Percentiles rank a stretch among this genome's conserved stretches.
phyloP scores from a whole-genome alignment of 2,113 vertebrate species.

The Myrmecophaga tridactyla region DNA sequence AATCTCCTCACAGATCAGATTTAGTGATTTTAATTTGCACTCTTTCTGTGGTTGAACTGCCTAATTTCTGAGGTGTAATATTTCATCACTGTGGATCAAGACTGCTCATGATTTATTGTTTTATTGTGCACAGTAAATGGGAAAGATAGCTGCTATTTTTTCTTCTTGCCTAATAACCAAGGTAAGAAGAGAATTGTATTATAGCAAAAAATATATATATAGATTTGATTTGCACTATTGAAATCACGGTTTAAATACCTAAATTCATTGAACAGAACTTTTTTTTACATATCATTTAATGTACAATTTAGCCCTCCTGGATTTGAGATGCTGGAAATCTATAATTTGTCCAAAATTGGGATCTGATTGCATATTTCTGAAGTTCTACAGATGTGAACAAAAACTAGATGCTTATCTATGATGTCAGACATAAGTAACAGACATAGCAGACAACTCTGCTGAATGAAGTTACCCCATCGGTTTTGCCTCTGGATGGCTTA shows the following conservation, averaged over 20 bases:
- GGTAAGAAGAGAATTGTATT: background rate
- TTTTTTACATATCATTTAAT: background rate
- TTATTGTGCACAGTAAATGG: conserved; percentile 25
- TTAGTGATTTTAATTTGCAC: conserved; percentile 59
- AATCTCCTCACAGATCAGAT: conserved; percentile 49
- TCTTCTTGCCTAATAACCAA: conserved; percentile 5
- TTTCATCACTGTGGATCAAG: conserved; percentile 56
- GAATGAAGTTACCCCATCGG: rapidly evolving
- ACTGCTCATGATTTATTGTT: background rate
- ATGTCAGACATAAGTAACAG: background rate
- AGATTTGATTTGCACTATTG: background rate
- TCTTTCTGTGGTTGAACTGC: background rate
- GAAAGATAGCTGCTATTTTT: conserved; percentile 21
- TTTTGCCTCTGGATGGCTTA: background rate
- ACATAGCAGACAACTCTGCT: background rate
- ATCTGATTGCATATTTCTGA: background rate
- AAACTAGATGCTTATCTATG: background rate
- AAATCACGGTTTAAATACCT: conserved; percentile 30
- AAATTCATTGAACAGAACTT: background rate
- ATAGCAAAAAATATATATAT: background rate
- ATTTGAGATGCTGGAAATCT: background rate
- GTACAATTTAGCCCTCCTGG: background rate
- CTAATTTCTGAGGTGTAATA: conserved; percentile 30
- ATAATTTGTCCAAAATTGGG: background rate
- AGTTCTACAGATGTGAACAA: background rate